Conservation (phyloP, 2,888 invertebrate species). For the Alloplasta piceator region DNA sequence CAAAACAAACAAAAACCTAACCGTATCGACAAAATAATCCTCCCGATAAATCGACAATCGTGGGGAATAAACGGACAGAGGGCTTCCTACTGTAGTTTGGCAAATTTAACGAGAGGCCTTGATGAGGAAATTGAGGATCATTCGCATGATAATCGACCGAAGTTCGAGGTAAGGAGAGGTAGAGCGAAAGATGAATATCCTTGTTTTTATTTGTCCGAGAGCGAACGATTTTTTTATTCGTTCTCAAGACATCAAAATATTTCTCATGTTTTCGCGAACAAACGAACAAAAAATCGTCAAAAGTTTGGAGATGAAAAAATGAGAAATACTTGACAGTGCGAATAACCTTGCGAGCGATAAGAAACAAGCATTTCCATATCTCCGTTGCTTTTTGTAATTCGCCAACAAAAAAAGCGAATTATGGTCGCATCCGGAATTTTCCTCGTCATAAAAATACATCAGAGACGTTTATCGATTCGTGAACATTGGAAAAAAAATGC, state of each 20-base stretch:
- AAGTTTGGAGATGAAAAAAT: constrained; percentile 22
- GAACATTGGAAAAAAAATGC: not conserved
- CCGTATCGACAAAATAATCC: constrained; percentile 62
- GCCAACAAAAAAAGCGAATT: not conserved
- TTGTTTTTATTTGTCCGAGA: constrained; percentile 12
- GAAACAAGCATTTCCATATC: constrained; percentile 3
- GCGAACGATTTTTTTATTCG: constrained; percentile 14
- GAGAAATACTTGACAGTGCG: not conserved
- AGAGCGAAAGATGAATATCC: constrained; percentile 41
- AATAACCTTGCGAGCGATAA: constrained; percentile 20
- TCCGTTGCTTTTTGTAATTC: not conserved
- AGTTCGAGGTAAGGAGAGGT: constrained; percentile 76
- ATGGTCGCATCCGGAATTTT: not conserved
- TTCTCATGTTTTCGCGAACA: not conserved
- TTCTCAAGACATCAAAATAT: constrained; percentile 18
- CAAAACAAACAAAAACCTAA: constrained; percentile 47
- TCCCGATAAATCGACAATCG: constrained; percentile 56
- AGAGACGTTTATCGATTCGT: constrained; percentile 23
- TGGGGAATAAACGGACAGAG: constrained; percentile 73
- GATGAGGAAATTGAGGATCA: constrained; percentile 71
- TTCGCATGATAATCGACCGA: constrained; percentile 64
- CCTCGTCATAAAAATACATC: not conserved
- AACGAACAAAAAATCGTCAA: constrained; percentile 11
- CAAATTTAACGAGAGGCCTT: constrained; percentile 79
- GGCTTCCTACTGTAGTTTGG: constrained; percentile 82